phyloP scores from a whole-genome alignment of 2,797 vertebrate genomes.

The Steatocranus sp. region DNA sequence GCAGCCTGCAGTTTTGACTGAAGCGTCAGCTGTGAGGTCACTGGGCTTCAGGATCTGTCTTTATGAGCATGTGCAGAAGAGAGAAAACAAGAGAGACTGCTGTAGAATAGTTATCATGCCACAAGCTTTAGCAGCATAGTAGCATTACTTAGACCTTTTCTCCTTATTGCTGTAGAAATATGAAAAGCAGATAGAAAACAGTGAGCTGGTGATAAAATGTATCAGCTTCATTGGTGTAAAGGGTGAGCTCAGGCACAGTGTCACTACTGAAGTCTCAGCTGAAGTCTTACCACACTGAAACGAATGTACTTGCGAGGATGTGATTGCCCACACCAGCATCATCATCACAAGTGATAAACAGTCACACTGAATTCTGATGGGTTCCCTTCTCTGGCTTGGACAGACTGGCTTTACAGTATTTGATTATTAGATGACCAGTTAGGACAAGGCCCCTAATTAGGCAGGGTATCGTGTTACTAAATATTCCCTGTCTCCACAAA shows the following conservation, averaged over 20 bases:
- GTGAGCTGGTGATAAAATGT: neutral
- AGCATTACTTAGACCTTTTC: neutral
- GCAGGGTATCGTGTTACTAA: conserved; percentile 8
- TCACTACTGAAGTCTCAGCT: neutral
- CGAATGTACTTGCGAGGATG: neutral
- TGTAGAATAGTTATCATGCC: neutral
- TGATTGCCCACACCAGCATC: conserved; percentile 23
- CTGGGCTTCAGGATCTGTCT: conserved; percentile 27
- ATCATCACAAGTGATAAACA: conserved; percentile 11
- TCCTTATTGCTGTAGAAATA: neutral
- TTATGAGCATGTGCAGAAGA: conserved; percentile 1
- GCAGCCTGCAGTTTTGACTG: conserved; percentile 47
- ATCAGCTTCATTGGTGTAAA: neutral
- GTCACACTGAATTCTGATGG: conserved; percentile 10
- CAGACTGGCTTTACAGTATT: conserved; percentile 4
- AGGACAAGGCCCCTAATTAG: conserved; percentile 16
- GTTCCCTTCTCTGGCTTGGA: neutral
- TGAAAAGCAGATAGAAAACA: neutral
- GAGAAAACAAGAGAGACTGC: neutral
- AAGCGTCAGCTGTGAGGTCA: conserved; percentile 51
- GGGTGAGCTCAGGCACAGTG: neutral
- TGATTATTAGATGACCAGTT: conserved; percentile 18
- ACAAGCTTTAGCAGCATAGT: neutral
- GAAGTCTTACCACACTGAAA: conserved; percentile 1
- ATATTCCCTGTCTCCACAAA: neutral